Base-by-base conservation (phyloP, 2,797 vertebrate genomes). In the Florisuga fusca region DNA sequence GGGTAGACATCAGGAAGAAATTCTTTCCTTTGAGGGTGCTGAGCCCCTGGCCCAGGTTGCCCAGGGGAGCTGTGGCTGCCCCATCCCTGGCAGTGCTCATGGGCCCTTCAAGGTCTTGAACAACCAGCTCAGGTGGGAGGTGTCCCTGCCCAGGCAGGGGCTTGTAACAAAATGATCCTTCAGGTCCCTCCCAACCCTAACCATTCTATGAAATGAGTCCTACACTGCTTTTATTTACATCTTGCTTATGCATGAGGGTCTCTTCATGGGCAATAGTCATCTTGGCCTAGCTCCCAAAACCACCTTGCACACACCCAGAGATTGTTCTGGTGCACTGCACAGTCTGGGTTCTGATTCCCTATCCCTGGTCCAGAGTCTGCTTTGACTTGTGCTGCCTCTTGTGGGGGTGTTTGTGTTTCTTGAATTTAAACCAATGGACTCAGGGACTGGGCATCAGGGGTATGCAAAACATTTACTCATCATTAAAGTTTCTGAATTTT, bases 401-500 rank as follows among this genome's bases (percentile, higher is more conserved):
- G 7, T 20, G 25, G 43, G 71, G 38, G 31, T 81, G 54, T 89
- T 94, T 41, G 51, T 62, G 15, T 73, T 63, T 58, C 23, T 74
- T 34, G 9, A 71, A 45, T 74, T 71, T 43, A 41, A 69, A 59
- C 21, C 20, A 64, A 9, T 2, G 2, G 34, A 43, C 71, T 81
- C 17, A 19, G 74, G 77, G 79, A 77, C 69, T 91, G 90, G 34
- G 85, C 64, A 88, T 92, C 94, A 82, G 48, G 11, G 71, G 77
- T 82, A 4, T 68, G 80, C 82, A 92, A 91, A 90, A 66, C 21
- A 36, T 53, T 15, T 79, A 10, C 2, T 21, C 79, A 8, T 90
- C 31, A 92, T 73, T 83, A 87, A 90, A 94, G 68, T 82, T 38
- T 85, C 29, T 95, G 80, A 67, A 72, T 73, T 67, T 84, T 77